Conservation (phyloP, 2,888 invertebrate genomes). For the Shargacucullia verbasci region DNA sequence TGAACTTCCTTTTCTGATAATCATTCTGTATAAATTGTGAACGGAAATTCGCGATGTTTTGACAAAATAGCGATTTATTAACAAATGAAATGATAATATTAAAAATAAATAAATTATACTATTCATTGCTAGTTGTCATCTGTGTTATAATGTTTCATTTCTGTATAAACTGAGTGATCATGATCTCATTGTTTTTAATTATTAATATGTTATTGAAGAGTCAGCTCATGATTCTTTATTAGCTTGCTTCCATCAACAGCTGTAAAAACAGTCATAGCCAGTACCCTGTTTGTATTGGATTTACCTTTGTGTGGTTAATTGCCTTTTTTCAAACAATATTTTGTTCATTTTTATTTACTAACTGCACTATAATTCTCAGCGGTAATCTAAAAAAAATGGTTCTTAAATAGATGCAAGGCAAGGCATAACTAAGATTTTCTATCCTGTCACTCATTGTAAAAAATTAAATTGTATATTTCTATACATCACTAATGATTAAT, state of each 20-base stretch:
- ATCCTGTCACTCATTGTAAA: too few species aligned
- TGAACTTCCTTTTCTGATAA: constrained; percentile 8
- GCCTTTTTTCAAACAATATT: too few species aligned
- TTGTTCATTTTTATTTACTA: background rate
- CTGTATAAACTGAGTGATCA: constrained; percentile 6
- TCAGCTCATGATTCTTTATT: constrained; percentile 9
- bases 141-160: constrained; percentile 22
- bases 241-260: background rate
- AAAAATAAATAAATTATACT: too few species aligned
- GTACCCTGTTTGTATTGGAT: background rate
- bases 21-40: constrained; percentile 5
- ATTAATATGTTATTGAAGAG: constrained; percentile 6
- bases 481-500: too few species aligned
- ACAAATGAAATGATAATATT: constrained; percentile 7
- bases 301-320: too few species aligned
- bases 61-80: constrained; percentile 10
- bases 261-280: background rate
- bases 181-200: constrained; percentile 46
- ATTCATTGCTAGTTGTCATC: constrained; percentile 1
- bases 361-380: too few species aligned
- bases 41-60: constrained; percentile 8
- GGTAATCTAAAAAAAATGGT: too few species aligned
- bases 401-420: too few species aligned
- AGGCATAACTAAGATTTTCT: too few species aligned
- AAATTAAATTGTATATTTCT: too few species aligned